These are phyloP conservation scores for Coturnix japonica DNA, from an alignment of 2,113 vertebrate genomes.

Conservation along the genomic window DNA sequence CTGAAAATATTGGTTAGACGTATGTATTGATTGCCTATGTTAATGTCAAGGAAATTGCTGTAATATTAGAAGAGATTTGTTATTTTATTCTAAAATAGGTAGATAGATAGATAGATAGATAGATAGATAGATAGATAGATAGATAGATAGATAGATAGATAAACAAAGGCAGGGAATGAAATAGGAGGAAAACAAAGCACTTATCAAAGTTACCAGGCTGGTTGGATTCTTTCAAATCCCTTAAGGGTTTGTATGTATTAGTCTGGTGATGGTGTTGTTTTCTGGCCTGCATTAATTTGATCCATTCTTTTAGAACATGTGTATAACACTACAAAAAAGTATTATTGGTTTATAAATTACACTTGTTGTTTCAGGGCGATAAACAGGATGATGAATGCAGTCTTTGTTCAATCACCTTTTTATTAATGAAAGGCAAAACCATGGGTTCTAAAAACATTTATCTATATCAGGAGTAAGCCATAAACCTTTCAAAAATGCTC, in stretches of 20 bases:
- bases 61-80: not conserved
- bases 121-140: too few species aligned
- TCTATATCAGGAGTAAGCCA: constrained; percentile 81
- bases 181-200: not conserved
- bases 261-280: constrained; percentile 48
- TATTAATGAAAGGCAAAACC: constrained; percentile 82
- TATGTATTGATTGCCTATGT: constrained; percentile 9
- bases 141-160: too few species aligned
- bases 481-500: constrained; percentile 81
- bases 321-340: constrained; percentile 75
- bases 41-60: constrained; percentile 13
- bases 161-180: rapidly evolving
- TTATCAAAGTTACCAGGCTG: constrained; percentile 45
- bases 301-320: constrained; percentile 78
- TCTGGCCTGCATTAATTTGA: constrained; percentile 74
- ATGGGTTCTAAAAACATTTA: constrained; percentile 80
- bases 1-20: not conserved
- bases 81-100: not conserved
- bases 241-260: constrained; percentile 66
- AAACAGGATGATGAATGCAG: constrained; percentile 82
- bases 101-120: too few species aligned
- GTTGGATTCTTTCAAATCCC: constrained; percentile 65
- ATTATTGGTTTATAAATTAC: constrained; percentile 84
- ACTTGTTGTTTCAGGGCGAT: constrained; percentile 80
- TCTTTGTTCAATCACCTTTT: constrained; percentile 83